Evolutionary conservation across 92 coral and sea anemone species (phyloP), one percentile per base, ranked within the genome.

Genomic region (Muricea muricata): DNA sequence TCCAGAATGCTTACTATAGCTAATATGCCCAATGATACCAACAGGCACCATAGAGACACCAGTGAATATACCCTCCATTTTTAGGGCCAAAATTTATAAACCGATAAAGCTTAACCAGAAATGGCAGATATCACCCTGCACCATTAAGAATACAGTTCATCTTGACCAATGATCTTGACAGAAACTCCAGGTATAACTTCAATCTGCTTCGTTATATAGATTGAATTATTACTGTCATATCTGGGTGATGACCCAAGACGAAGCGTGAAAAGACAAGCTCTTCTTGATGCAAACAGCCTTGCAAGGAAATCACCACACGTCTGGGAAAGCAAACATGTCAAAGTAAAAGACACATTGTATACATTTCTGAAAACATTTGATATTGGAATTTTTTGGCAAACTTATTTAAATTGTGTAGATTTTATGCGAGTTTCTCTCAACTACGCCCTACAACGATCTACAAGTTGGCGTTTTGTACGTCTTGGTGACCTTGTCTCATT

Each of bases 271-370:
- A 80, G 80, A 24, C 99, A 96, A 66, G 89, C 88, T 1, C 88
- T 96, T 40, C 48, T 54, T 40, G 97, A 96, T 87, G 89, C 94
- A 33, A 93, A 79, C 69, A 89, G 90, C 92, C 73, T 96, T 75
- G 97, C 97, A 10, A 85, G 90, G 75, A 91, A 89, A 5, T 90
- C 99, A 25, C 93, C 99, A 24, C 99, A 93, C 83, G 92, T 96
- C 90, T 96, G 99, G 99, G 87, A 81, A 77, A 26, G 90, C 45
- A 74, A 79, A 1, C 92, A 96, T 73, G 83, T 90, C 0, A 85
- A 96, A 93, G 99, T 96, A 42, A 42, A 32, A 6, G 30, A 84
- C n/a, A n/a, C n/a, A n/a, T n/a, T n/a, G n/a, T n/a, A n/a, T n/a
- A 65, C 34, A 52, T 56, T 21, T 12, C 20, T 7, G 6, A 68